Percentiles rank a stretch among this genome's conserved stretches.
phyloP scores from a whole-genome alignment of 2,113 vertebrate species.

The Xenopus tropicalis region UCB_Xtro_10.0 CM004447.2:150059001-150059500 shows the following conservation, averaged over 20 bases:
- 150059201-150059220: conserved; percentile 49
- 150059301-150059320: not conserved
- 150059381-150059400: too few species aligned
- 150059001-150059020: conserved; percentile 68
- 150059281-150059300: conserved; percentile 1
- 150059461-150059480: conserved; percentile 39
- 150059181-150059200: conserved; percentile 60
- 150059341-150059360: too few species aligned
- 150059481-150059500: conserved; percentile 29
- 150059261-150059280: conserved; percentile 30
- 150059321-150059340: not conserved
- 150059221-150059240: conserved; percentile 32
- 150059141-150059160: conserved; percentile 96
- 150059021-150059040: conserved; percentile 71
- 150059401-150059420: too few species aligned
- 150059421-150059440: too few species aligned
- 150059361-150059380: too few species aligned
- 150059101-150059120: conserved; percentile 80
- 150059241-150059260: conserved; percentile 39
- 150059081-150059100: conserved; percentile 76
- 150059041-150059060: conserved; percentile 90
- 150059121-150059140: conserved; percentile 78
- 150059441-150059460: too few species aligned
- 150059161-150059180: conserved; percentile 81
- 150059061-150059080: conserved; percentile 81